phyloP scores from a whole-genome alignment of 1,140 invertebrate genomes.

The Atta cephalotes region DNA sequence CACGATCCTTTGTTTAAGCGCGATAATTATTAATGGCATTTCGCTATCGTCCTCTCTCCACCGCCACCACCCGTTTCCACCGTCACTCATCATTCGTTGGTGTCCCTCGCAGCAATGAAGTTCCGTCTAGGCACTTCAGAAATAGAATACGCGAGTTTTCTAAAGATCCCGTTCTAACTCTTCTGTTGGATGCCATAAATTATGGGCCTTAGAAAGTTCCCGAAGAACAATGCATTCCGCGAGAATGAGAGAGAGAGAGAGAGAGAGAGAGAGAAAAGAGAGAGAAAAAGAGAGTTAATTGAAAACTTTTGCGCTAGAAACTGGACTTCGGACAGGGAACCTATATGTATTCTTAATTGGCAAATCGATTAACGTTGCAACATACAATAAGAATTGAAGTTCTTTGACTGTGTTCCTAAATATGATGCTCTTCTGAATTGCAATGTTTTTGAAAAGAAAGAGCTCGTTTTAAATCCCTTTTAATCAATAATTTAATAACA shows the following conservation, averaged over 20 bases:
- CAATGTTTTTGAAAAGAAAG: not conserved
- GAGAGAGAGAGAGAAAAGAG: not conserved
- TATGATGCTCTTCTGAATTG: not conserved
- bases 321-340: not conserved
- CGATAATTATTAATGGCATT: conserved; percentile 68
- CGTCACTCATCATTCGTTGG: not conserved
- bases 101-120: conserved; percentile 53
- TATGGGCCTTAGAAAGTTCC: conserved; percentile 46
- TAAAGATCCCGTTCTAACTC: conserved; percentile 40
- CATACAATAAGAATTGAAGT: not conserved
- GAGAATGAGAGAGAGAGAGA: not conserved
- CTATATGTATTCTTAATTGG: conserved; percentile 33
- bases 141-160: conserved; percentile 54
- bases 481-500: not conserved
- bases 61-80: not conserved
- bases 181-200: conserved; percentile 59
- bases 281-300: conserved; percentile 56
- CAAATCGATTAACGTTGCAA: conserved; percentile 35
- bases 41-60: conserved; percentile 25
- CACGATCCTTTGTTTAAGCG: conserved; percentile 58
- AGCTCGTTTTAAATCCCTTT: not conserved
- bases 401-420: not conserved
- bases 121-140: conserved; percentile 39
- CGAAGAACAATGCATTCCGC: conserved; percentile 33
- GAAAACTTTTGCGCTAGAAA: conserved; percentile 45